phyloP scores from a whole-genome alignment of 2,888 invertebrate genomes.

The Lasioglossum marginatum region DNA sequence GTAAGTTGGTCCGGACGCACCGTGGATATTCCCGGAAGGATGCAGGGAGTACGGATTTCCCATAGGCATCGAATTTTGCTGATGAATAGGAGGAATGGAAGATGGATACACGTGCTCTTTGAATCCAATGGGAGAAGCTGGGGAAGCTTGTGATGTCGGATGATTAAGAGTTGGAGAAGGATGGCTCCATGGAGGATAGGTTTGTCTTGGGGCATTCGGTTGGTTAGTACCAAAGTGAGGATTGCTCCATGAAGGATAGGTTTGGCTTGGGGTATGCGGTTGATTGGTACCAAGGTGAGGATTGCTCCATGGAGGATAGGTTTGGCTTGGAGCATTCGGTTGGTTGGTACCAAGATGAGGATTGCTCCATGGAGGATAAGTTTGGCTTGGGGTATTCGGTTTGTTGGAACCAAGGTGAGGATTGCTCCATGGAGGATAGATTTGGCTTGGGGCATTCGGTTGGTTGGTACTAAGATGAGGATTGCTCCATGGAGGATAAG shows the following conservation, averaged over 20 bases:
- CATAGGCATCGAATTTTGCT: slow-evolving; percentile 51
- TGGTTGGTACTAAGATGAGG: slow-evolving; percentile 4
- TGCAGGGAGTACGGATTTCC: slow-evolving; percentile 70
- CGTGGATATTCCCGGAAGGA: slow-evolving; percentile 52
- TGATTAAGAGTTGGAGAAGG: slow-evolving; percentile 30
- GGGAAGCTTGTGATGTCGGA: not conserved
- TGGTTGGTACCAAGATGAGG: not conserved
- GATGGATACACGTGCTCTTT: slow-evolving; percentile 50
- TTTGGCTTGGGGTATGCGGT: slow-evolving; percentile 2
- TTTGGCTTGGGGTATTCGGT: slow-evolving; percentile 1
- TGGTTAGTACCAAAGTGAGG: not conserved
- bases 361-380: slow-evolving; percentile 10
- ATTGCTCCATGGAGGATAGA: slow-evolving; percentile 5
- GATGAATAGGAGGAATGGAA: not conserved
- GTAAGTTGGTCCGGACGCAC: slow-evolving; percentile 53
- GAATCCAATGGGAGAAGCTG: slow-evolving; percentile 56
- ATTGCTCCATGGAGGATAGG: slow-evolving; percentile 1
- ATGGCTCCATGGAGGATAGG: slow-evolving; percentile 48
- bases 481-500: slow-evolving; percentile 6
- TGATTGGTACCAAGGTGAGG: slow-evolving; percentile 9
- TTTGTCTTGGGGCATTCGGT: not conserved
- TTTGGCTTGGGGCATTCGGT: slow-evolving; percentile 5
- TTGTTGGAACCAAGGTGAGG: not conserved
- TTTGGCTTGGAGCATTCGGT: slow-evolving; percentile 1
- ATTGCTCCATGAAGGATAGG: slow-evolving; percentile 15